phyloP scores from a whole-genome alignment of 2,113 vertebrate genomes.

The Haemorhous mexicanus region DNA sequence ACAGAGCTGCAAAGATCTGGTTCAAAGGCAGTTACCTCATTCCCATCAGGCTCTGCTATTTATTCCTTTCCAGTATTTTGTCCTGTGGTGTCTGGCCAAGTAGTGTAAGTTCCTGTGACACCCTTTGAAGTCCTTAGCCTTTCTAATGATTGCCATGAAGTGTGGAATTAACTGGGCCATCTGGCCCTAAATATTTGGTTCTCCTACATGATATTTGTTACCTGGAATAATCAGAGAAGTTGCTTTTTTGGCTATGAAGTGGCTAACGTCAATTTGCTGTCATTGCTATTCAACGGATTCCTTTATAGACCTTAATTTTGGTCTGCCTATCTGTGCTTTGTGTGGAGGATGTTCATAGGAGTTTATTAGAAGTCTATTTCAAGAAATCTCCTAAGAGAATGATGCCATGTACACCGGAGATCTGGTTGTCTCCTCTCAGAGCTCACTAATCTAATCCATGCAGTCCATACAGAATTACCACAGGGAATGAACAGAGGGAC shows the following conservation, averaged over 20 bases:
- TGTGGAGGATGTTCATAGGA: neutral
- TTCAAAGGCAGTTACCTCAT: neutral
- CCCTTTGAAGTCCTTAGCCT: neutral
- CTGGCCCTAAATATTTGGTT: neutral
- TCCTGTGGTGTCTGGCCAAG: neutral
- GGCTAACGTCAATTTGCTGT: neutral
- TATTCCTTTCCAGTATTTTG: neutral
- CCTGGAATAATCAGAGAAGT: neutral
- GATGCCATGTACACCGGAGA: neutral
- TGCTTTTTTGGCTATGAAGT: neutral
- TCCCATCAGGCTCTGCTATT: neutral
- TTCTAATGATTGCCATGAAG: neutral
- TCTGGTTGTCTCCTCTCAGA: neutral
- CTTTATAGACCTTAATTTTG: neutral
- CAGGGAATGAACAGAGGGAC: neutral
- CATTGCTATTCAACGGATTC: neutral
- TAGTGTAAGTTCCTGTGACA: neutral
- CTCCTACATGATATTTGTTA: neutral
- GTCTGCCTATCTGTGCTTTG: neutral
- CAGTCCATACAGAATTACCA: neutral
- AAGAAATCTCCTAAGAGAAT: neutral
- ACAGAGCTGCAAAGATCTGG: neutral
- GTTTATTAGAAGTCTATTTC: neutral
- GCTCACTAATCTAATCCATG: neutral
- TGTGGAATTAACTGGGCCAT: neutral